These are phyloP conservation scores for Aspidapion aeneum DNA, from an alignment of 2,888 invertebrate species.

Conservation along the genomic window DNA sequence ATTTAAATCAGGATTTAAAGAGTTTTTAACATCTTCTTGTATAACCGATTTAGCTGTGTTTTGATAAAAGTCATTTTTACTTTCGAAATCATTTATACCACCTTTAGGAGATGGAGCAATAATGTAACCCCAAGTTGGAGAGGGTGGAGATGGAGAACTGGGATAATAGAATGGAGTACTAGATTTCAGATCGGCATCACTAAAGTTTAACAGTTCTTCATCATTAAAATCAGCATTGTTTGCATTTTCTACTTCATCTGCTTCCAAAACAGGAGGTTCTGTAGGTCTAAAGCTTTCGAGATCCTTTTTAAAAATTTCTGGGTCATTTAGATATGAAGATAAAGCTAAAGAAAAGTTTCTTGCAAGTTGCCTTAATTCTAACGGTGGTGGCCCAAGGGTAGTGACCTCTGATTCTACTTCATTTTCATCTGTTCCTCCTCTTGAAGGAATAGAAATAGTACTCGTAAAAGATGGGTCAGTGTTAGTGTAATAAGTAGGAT, in stretches of 20 bases:
- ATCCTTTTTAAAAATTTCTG: slow-evolving; percentile 73
- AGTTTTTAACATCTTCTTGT: slow-evolving; percentile 32
- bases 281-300: slow-evolving; percentile 76
- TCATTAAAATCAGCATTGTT: slow-evolving; percentile 49
- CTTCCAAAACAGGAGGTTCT: slow-evolving; percentile 57
- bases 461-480: neutral
- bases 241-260: slow-evolving; percentile 27
- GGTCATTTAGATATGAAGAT: slow-evolving; percentile 78
- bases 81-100: too few relatives aligned
- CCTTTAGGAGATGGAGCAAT: slow-evolving; percentile 28
- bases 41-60: slow-evolving; percentile 19
- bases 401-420: neutral
- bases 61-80: neutral
- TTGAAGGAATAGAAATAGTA: neutral
- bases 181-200: slow-evolving; percentile 57
- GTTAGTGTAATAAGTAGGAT: neutral
- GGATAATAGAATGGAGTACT: slow-evolving; percentile 31
- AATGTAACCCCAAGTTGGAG: slow-evolving; percentile 43
- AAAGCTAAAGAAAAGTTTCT: slow-evolving; percentile 82
- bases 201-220: slow-evolving; percentile 74
- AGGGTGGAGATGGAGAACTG: slow-evolving; percentile 46
- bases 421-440: neutral
- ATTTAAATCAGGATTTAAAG: slow-evolving; percentile 53
- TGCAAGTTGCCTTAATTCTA: slow-evolving; percentile 75
- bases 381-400: slow-evolving; percentile 41